phyloP scores from a whole-genome alignment of 2,888 invertebrate species.

The Folsomia candida region DNA sequence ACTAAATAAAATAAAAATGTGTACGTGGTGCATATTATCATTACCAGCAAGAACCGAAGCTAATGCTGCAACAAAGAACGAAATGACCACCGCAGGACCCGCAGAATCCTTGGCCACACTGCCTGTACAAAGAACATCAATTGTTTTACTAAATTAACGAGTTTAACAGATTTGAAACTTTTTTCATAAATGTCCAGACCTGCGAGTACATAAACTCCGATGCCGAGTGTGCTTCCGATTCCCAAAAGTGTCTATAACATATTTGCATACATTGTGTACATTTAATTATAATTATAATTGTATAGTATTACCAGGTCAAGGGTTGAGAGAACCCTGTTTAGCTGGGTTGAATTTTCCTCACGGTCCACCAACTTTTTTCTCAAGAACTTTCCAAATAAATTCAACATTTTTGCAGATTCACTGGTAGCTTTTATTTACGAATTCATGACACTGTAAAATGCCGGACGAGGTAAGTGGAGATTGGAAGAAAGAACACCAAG shows the following conservation, averaged over 20 bases:
- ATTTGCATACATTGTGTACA: neutral
- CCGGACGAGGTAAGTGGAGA: too few species aligned
- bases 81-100: constrained; percentile 87
- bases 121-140: too few species aligned
- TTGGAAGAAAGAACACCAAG: too few species aligned
- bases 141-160: neutral
- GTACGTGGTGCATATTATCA: too few species aligned
- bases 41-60: constrained; percentile 88
- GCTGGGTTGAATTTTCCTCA: constrained; percentile 38
- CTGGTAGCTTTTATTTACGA: too few species aligned
- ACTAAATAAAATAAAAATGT: too few species aligned
- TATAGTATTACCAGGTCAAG: constrained; percentile 80
- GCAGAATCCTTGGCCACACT: constrained; percentile 74
- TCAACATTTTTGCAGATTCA: neutral
- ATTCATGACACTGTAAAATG: too few species aligned
- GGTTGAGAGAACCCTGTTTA: constrained; percentile 69
- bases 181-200: constrained; percentile 68
- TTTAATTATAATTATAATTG: too few species aligned
- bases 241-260: constrained; percentile 62
- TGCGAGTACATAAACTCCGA: constrained; percentile 88
- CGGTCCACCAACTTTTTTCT: constrained; percentile 45
- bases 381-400: constrained; percentile 26
- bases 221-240: constrained; percentile 82
- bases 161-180: constrained; percentile 69
- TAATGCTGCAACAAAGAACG: constrained; percentile 86